Percentiles rank a stretch among this genome's conserved stretches.
These are phyloP conservation scores for Colossoma macropomum DNA, from an alignment of 2,113 vertebrate genomes.

Conservation along the genomic window DNA sequence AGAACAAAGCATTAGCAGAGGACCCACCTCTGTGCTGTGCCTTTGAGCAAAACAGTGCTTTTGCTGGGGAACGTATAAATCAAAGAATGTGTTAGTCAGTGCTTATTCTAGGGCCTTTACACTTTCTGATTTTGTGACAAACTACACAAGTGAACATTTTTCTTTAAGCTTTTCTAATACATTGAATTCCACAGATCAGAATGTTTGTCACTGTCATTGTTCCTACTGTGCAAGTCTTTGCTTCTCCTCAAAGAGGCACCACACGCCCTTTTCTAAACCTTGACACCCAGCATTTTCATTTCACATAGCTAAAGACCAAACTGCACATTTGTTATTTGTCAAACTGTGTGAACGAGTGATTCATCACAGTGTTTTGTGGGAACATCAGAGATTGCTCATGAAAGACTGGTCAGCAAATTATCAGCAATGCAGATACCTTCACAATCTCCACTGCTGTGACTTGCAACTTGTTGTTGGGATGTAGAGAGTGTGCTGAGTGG, in stretches of 20 bases:
- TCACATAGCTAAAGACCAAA: not conserved
- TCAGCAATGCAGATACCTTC: not conserved
- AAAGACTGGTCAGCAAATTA: not conserved
- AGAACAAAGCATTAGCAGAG: not conserved
- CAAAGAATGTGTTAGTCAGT: not conserved
- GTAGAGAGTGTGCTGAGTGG: not conserved
- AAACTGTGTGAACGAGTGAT: not conserved
- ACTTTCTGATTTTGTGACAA: not conserved
- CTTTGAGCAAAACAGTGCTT: slow-evolving; percentile 9
- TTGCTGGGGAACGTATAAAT: not conserved
- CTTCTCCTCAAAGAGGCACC: not conserved
- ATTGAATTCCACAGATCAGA: not conserved
- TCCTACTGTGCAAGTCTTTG: not conserved
- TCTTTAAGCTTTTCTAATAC: not conserved
- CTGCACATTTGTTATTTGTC: not conserved
- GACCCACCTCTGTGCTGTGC: slow-evolving; percentile 10
- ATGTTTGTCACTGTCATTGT: not conserved
- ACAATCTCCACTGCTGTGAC: not conserved
- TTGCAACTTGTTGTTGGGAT: not conserved
- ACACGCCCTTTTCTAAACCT: not conserved
- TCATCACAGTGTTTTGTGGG: not conserved
- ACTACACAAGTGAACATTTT: not conserved
- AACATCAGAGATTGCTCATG: not conserved
- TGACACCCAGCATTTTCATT: not conserved
- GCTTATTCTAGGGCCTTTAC: not conserved